Evolutionary conservation across 2,888 invertebrate species (phyloP).

Genomic region (Helicoverpa assulta): DNA sequence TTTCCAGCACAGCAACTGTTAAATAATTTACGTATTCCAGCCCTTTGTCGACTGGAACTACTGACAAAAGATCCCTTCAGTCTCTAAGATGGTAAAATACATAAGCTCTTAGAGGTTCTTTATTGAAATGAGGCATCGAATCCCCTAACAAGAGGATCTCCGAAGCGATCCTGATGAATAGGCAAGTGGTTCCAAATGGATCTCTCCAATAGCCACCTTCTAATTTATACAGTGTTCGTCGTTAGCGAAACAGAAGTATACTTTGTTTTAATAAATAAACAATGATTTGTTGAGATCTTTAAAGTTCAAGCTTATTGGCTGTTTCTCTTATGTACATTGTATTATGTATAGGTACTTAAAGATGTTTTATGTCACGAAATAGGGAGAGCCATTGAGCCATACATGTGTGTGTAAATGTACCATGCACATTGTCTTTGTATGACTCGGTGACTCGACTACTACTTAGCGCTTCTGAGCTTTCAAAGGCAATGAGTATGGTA

Average conservation of each 20-base stretch:
- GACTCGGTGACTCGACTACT: no score
- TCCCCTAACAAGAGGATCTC: slow-evolving; percentile 41
- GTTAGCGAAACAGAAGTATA: slow-evolving; percentile 15
- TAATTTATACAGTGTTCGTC: slow-evolving; percentile 56
- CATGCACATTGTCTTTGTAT: no score
- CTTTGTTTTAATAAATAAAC: slow-evolving; percentile 25
- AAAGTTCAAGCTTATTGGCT: no score
- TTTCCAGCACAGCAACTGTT: no score
- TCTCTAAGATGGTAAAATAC: slow-evolving; percentile 47
- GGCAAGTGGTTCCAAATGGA: slow-evolving; percentile 52
- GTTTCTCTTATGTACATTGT: no score
- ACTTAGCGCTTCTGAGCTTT: no score
- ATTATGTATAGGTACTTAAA: no score
- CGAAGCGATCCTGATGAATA: slow-evolving; percentile 55
- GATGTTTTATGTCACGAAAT: no score
- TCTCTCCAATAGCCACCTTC: slow-evolving; percentile 34
- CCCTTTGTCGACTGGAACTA: slow-evolving; percentile 17
- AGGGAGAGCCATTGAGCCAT: no score
- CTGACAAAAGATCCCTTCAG: not conserved
- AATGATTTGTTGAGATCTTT: slow-evolving; percentile 11
- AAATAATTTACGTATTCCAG: no score
- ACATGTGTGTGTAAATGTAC: no score
- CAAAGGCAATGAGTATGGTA: no score
- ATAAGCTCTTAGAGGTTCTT: slow-evolving; percentile 56
- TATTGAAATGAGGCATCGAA: slow-evolving; percentile 58